Evolutionary conservation across 2,113 vertebrate genomes (phyloP).

Genomic region (Equus przewalskii): DNA sequence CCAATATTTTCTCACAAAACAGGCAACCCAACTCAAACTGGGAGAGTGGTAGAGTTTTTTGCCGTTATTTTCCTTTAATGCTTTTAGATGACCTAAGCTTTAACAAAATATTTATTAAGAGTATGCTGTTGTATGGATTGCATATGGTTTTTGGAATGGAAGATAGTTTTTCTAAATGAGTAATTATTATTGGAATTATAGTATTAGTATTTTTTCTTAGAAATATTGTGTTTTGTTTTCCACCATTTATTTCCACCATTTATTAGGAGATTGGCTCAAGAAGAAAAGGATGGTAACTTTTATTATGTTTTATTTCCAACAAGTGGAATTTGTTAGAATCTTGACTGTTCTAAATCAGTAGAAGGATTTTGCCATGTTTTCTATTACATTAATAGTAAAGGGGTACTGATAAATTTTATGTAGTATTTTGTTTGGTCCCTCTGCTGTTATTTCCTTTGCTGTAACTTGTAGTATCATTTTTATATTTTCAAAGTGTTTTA

Average conservation of each 20-base stretch:
- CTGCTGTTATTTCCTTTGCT: not conserved
- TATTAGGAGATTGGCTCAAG: not conserved
- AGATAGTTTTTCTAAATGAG: not conserved
- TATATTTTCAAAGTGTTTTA: not conserved
- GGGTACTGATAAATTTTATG: not conserved
- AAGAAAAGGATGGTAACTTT: not conserved
- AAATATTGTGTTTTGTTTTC: not conserved
- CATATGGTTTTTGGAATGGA: not conserved
- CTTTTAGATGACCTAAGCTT: not conserved
- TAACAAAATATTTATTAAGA: not conserved
- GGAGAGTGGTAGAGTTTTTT: not conserved
- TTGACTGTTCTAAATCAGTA: not conserved
- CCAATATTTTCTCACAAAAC: not conserved
- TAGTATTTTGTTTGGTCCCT: not conserved
- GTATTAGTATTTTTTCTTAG: not conserved
- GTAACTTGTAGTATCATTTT: not conserved
- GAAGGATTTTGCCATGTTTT: not conserved
- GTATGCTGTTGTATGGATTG: not conserved
- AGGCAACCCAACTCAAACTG: not conserved
- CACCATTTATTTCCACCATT: not conserved
- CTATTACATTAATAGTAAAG: not conserved
- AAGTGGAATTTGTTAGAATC: not conserved
- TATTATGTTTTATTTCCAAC: not conserved
- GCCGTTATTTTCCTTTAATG: not conserved
- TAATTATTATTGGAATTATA: not conserved